These are phyloP conservation scores for Parnassius orleans DNA, from an alignment of 2,888 invertebrate genomes.

Conservation along the genomic window DNA sequence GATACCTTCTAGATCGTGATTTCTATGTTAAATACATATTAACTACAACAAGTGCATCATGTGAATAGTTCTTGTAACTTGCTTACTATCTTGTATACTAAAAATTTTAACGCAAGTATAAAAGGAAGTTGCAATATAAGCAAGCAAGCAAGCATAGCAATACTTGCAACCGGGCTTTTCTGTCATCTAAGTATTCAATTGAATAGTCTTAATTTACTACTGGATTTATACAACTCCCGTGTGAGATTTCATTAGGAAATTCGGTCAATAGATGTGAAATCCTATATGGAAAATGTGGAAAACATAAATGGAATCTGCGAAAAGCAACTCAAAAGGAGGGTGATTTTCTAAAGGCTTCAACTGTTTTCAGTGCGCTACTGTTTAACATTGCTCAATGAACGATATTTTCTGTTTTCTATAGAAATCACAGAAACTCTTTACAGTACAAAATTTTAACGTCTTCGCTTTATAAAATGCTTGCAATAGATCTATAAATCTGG, in stretches of 20 bases:
- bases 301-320: slow-evolving; percentile 69
- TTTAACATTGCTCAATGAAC: slow-evolving; percentile 74
- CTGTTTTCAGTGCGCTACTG: slow-evolving; percentile 71
- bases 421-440: slow-evolving; percentile 52
- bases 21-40: too few species aligned
- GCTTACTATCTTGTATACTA: too few species aligned
- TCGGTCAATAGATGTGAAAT: slow-evolving; percentile 60
- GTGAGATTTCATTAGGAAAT: slow-evolving; percentile 64
- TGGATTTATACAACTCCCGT: slow-evolving; percentile 62
- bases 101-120: too few species aligned
- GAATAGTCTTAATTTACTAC: slow-evolving; percentile 72
- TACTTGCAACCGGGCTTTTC: too few species aligned
- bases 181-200: slow-evolving; percentile 24
- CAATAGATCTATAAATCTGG: too few species aligned
- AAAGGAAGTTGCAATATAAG: too few species aligned
- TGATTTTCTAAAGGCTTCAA: slow-evolving; percentile 76
- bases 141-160: too few species aligned
- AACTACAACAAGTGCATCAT: too few species aligned
- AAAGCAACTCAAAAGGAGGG: slow-evolving; percentile 67
- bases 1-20: too few species aligned
- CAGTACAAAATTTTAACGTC: slow-evolving; percentile 31
- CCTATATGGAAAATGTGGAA: slow-evolving; percentile 75
- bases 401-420: slow-evolving; percentile 70
- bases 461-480: neutral
- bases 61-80: too few species aligned